Conservation (phyloP, 2,888 invertebrate genomes). For the Coremacera marginata region DNA sequence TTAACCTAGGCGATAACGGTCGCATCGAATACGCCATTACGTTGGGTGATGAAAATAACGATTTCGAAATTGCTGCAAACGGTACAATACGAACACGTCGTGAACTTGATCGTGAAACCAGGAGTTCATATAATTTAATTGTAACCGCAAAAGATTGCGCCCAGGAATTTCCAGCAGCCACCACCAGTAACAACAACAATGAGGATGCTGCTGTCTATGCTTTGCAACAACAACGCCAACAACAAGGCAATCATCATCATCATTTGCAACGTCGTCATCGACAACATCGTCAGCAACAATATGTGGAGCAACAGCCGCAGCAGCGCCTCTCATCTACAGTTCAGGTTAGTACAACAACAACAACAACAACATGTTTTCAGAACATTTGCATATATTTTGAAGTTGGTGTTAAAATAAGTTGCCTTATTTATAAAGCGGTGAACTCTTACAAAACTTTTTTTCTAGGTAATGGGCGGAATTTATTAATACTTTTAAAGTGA, state of each 20-base stretch:
- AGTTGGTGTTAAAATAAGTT: neutral
- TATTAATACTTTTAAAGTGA: too few relatives aligned
- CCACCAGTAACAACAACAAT: conserved; percentile 25
- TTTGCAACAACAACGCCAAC: conserved; percentile 39
- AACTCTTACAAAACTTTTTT: too few relatives aligned
- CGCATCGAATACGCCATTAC: conserved; percentile 84
- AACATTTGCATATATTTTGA: conserved; percentile 32
- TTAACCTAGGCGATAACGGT: conserved; percentile 82
- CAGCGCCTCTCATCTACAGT: conserved; percentile 86
- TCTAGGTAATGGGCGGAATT: too few relatives aligned
- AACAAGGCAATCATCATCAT: conserved; percentile 47
- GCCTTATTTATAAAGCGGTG: too few relatives aligned
- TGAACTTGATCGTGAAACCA: conserved; percentile 85
- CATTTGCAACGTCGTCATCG: conserved; percentile 52
- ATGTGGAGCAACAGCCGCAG: conserved; percentile 71
- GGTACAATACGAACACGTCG: conserved; percentile 86
- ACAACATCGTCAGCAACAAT: conserved; percentile 56
- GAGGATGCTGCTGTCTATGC: conserved; percentile 5
- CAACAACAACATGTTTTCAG: neutral
- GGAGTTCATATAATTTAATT: conserved; percentile 84
- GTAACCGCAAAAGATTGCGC: conserved; percentile 90
- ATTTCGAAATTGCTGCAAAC: conserved; percentile 85
- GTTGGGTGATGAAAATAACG: conserved; percentile 83
- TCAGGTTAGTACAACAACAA: conserved; percentile 73
- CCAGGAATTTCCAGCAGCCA: conserved; percentile 70